phyloP scores from a whole-genome alignment of 2,888 invertebrate species.

The Lasioglossum leucozonium region DNA sequence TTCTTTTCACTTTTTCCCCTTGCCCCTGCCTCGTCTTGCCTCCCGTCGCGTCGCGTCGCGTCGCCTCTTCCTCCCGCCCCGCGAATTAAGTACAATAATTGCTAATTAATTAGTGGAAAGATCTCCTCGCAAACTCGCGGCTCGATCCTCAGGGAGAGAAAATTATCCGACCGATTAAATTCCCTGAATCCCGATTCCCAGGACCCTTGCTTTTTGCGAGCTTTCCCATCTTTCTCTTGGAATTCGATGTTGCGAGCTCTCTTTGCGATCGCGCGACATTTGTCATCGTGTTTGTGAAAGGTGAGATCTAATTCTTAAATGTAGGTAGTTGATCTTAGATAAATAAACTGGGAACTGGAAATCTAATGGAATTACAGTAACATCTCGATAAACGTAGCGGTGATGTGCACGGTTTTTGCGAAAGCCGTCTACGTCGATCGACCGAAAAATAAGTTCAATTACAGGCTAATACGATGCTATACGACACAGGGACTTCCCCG shows the following conservation, averaged over 20 bases:
- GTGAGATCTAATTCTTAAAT: too few relatives aligned
- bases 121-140: constrained; percentile 13
- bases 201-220: neutral
- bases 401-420: too few relatives aligned
- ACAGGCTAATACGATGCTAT: too few relatives aligned
- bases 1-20: constrained; percentile 16
- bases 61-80: neutral
- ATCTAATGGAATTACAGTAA: too few relatives aligned
- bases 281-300: neutral
- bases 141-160: neutral
- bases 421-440: too few relatives aligned
- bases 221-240: neutral
- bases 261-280: neutral
- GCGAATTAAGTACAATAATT: constrained; percentile 37
- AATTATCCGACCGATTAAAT: constrained; percentile 15
- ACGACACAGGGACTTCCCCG: neutral
- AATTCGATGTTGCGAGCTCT: neutral
- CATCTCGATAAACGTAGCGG: too few relatives aligned
- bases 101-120: constrained; percentile 35
- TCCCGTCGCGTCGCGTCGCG: neutral
- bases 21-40: neutral
- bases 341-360: too few relatives aligned
- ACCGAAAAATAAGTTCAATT: too few relatives aligned
- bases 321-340: too few relatives aligned
- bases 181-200: neutral